Conservation (phyloP, 2,888 invertebrate species). For the Prosopocoilus inquinatus region DNA sequence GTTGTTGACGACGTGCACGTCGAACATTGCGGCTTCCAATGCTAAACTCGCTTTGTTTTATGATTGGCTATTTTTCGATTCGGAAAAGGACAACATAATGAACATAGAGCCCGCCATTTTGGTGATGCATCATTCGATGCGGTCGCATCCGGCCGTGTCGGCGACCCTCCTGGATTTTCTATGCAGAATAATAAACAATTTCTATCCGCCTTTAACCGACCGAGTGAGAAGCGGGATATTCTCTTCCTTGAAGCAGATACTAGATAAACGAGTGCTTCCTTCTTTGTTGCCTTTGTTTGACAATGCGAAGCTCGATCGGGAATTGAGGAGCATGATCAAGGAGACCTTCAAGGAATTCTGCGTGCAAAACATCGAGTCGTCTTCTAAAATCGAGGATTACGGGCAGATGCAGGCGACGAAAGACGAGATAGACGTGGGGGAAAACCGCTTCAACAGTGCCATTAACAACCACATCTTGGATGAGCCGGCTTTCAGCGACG, state of each 20-base stretch:
- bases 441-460: constrained; percentile 30
- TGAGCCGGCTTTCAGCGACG: constrained; percentile 83
- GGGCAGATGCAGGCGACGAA: constrained; percentile 21
- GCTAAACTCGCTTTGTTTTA: constrained; percentile 90
- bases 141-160: constrained; percentile 87
- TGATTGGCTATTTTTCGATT: constrained; percentile 91
- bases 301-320: constrained; percentile 82
- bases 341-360: constrained; percentile 93
- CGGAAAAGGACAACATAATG: constrained; percentile 92
- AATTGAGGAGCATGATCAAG: constrained; percentile 77
- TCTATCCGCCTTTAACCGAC: constrained; percentile 75
- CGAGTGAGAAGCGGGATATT: constrained; percentile 80
- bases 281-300: constrained; percentile 84
- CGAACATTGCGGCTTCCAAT: constrained; percentile 84
- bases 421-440: constrained; percentile 36
- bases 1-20: constrained; percentile 88
- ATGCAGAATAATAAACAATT: constrained; percentile 86
- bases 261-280: constrained; percentile 89
- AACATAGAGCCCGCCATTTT: constrained; percentile 93
- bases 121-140: constrained; percentile 91
- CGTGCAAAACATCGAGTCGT: constrained; percentile 55
- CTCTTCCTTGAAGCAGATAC: constrained; percentile 78
- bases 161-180: constrained; percentile 88
- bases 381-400: constrained; percentile 46
- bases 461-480: constrained; percentile 54